Percentiles rank a stretch among this genome's conserved stretches.
Conservation (phyloP, 2,113 vertebrate genomes). For the Felis catus region F.catus_Fca126_mat1.0 CM031420.1:88383501-88384000, state of each 20-base stretch:
- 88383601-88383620: background rate
- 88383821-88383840: conserved; percentile 3
- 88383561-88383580: background rate
- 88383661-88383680: background rate
- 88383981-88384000: background rate
- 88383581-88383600: background rate
- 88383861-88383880: conserved; percentile 23
- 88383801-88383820: conserved; percentile 20
- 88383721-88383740: background rate
- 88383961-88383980: background rate
- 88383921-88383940: conserved; percentile 24
- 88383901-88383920: conserved; percentile 17
- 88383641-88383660: background rate
- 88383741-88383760: background rate
- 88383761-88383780: background rate
- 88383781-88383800: background rate
- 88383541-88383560: background rate
- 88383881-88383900: background rate
- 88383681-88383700: background rate
- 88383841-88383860: conserved; percentile 17
- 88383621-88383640: background rate
- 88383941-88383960: conserved; percentile 7
- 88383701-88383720: background rate
- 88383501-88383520: background rate
- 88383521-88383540: background rate